A percentile compares a stretch with the other conserved stretches of the same genome.
These are phyloP conservation scores for Setipinna tenuifilis DNA, from an alignment of 2,797 vertebrate species.

Conservation along the genomic window DNA sequence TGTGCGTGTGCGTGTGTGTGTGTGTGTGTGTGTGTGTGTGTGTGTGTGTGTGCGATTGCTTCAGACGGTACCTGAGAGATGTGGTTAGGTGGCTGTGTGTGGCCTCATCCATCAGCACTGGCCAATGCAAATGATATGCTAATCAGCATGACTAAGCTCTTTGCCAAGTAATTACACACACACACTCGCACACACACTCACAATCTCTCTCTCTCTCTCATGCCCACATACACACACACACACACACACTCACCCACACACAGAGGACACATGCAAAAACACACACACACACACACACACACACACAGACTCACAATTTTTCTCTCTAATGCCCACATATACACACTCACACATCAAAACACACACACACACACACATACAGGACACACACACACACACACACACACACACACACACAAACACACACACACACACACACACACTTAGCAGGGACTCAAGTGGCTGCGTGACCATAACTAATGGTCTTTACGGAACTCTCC, in stretches of 20 bases:
- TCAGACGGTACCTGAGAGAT: too few species aligned
- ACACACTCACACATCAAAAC: too few species aligned
- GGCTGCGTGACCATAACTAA: background rate
- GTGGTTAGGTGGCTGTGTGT: too few species aligned
- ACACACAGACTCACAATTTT: background rate
- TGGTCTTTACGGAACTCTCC: background rate
- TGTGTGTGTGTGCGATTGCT: too few species aligned
- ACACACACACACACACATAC: background rate
- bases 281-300: background rate
- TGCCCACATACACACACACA: background rate
- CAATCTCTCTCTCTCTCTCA: background rate
- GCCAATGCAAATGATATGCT: background rate
- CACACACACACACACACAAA: background rate
- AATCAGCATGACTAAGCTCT: constrained; percentile 17
- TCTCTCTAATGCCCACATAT: background rate
- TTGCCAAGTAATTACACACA: background rate
- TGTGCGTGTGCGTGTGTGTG: too few species aligned
- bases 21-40: too few species aligned
- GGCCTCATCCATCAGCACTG: background rate
- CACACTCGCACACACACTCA: background rate
- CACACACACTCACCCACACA: background rate
- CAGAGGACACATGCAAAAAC: background rate
- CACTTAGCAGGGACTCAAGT: background rate
- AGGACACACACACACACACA: background rate
- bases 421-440: background rate